Percentiles rank a stretch among this genome's conserved stretches.
Conservation (phyloP, 2,797 vertebrate genomes). For the Anguilla marmorata region DNA sequence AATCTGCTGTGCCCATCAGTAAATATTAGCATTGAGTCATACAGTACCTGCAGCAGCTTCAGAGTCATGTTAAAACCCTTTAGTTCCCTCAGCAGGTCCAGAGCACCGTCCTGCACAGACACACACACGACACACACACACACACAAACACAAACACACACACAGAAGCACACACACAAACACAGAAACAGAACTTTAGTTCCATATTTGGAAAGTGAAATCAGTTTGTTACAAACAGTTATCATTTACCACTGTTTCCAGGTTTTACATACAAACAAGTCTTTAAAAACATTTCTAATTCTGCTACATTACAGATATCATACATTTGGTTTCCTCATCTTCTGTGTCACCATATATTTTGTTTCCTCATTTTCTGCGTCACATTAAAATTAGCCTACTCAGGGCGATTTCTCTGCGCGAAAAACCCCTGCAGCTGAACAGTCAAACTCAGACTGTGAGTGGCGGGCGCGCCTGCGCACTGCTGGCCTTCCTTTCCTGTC, state of each 20-base stretch:
- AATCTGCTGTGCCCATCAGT: not conserved
- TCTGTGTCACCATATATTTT: too few relatives aligned
- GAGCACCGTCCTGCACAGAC: constrained; percentile 78
- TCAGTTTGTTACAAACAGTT: too few relatives aligned
- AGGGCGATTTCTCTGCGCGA: too few relatives aligned
- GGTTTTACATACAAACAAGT: too few relatives aligned
- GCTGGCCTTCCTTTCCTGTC: not conserved
- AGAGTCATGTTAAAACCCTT: constrained; percentile 85
- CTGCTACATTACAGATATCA: too few relatives aligned
- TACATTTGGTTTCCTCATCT: too few relatives aligned
- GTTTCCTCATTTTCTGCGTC: not conserved
- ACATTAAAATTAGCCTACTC: not conserved
- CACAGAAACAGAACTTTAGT: not conserved
- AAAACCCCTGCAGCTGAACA: not conserved
- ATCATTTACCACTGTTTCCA: too few relatives aligned
- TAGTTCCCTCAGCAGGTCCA: constrained; percentile 88
- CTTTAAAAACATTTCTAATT: too few relatives aligned
- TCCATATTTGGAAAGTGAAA: too few relatives aligned
- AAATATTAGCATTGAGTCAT: not conserved
- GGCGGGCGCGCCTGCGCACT: not conserved
- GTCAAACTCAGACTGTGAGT: not conserved
- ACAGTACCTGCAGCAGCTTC: constrained; percentile 87
- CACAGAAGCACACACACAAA: not conserved
- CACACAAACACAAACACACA: not conserved
- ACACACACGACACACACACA: constrained; percentile 27